Percentiles rank a stretch among this genome's conserved stretches.
Conservation (phyloP, 2,888 invertebrate genomes). For the Pemphredon lugubris region DNA sequence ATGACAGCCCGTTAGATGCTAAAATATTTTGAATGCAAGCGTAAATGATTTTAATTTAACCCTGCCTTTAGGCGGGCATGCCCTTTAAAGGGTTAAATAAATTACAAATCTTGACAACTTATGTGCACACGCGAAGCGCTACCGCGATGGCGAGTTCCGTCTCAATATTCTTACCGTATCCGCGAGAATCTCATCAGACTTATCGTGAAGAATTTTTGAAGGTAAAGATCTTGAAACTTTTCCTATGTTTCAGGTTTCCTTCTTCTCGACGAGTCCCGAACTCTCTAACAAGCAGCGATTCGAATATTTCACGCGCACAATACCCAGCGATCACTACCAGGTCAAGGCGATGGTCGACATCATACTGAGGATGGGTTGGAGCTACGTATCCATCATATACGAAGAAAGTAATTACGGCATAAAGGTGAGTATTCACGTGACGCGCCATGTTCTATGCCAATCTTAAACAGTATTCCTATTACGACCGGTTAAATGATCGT, state of each 20-base stretch:
- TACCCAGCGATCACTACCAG: conserved; percentile 97
- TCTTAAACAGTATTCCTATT: neutral
- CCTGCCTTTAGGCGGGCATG: too few relatives aligned
- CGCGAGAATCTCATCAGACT: too few relatives aligned
- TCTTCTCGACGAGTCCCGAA: conserved; percentile 97
- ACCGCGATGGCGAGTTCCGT: too few relatives aligned
- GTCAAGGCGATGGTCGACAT: conserved; percentile 98
- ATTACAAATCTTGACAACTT: too few relatives aligned
- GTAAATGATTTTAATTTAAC: too few relatives aligned
- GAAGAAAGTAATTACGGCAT: conserved; percentile 98
- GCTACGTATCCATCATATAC: conserved; percentile 96
- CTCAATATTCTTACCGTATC: too few relatives aligned
- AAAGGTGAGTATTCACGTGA: conserved; percentile 85
- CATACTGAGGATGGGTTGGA: conserved; percentile 93
- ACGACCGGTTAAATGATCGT: too few relatives aligned
- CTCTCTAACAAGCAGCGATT: conserved; percentile 96
- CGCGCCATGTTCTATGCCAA: neutral
- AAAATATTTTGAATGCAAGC: too few relatives aligned
- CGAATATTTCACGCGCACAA: conserved; percentile 96
- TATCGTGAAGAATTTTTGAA: neutral
- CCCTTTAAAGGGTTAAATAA: too few relatives aligned
- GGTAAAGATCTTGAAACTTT: neutral
- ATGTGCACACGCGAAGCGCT: too few relatives aligned
- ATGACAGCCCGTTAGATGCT: too few relatives aligned
- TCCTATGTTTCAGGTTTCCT: conserved; percentile 89